These are phyloP conservation scores for Cyanoderma ruficeps DNA, from an alignment of 2,113 vertebrate species.

Conservation along the genomic window DNA sequence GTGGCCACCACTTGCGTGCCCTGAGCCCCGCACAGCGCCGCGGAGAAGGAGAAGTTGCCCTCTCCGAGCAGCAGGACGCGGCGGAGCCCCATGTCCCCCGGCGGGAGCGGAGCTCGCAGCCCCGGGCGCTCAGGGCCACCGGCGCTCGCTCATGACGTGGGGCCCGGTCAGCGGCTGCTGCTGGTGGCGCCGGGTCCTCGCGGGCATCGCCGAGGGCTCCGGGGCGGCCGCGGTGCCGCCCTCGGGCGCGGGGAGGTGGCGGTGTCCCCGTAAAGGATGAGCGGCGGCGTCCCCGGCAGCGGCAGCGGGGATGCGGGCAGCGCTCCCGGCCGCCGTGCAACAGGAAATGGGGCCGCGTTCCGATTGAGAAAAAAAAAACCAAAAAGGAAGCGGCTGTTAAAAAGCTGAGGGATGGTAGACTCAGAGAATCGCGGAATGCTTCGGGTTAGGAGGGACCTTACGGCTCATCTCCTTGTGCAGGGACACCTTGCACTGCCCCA, in stretches of 20 bases:
- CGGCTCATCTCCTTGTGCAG: neutral
- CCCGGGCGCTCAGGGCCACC: rapidly evolving
- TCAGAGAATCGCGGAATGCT: too few relatives aligned
- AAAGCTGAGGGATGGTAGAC: neutral
- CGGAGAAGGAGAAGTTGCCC: constrained; percentile 93
- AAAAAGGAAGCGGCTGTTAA: neutral
- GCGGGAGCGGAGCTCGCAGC: neutral
- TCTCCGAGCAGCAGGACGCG: constrained; percentile 87
- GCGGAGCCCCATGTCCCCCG: neutral
- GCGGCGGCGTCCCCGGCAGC: neutral
- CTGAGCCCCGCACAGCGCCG: constrained; percentile 61
- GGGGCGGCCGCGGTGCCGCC: neutral
- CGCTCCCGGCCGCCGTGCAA: neutral
- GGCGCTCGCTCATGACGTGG: neutral
- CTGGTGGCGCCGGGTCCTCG: neutral
- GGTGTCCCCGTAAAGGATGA: rapidly evolving
- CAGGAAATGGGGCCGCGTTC: neutral
- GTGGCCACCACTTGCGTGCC: constrained; percentile 78
- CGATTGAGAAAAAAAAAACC: too few relatives aligned
- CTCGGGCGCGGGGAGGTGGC: neutral
- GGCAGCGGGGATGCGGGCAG: neutral
- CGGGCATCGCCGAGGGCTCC: neutral
- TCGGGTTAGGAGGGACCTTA: neutral
- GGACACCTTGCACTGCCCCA: neutral
- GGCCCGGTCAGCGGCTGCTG: neutral